These are phyloP conservation scores for Stictocephala bisonia DNA, from an alignment of 2,888 invertebrate species.

Conservation along the genomic window DNA sequence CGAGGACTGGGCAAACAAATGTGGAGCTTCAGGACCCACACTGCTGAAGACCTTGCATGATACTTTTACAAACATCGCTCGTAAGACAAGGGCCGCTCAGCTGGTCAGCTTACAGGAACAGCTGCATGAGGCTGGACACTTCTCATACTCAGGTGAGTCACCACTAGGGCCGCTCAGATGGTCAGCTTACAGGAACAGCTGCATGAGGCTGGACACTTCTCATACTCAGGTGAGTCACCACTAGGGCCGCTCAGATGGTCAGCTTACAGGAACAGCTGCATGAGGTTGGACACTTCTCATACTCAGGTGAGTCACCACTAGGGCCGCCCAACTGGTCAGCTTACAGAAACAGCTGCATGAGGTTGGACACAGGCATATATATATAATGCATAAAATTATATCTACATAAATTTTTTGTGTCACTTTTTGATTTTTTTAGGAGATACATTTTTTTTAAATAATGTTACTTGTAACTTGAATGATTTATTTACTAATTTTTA, in stretches of 20 bases:
- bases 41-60: conserved; percentile 59
- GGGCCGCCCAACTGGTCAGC: conserved; percentile 73
- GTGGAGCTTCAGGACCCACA: conserved; percentile 48
- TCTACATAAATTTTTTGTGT: no score
- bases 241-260: conserved; percentile 73
- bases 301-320: conserved; percentile 62
- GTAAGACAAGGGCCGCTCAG: conserved; percentile 74
- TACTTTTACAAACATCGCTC: conserved; percentile 65
- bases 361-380: no score
- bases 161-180: conserved; percentile 73
- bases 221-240: conserved; percentile 47
- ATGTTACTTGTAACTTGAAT: no score
- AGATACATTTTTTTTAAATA: no score
- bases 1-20: conserved; percentile 67
- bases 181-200: conserved; percentile 75
- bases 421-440: no score
- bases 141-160: conserved; percentile 49
- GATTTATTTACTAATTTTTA: no score
- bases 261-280: conserved; percentile 73
- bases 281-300: conserved; percentile 47
- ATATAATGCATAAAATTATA: no score
- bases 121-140: conserved; percentile 63
- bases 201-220: conserved; percentile 51
- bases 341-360: conserved; percentile 71
- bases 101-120: conserved; percentile 74